Evolutionary conservation across 2,113 vertebrate genomes (phyloP), one percentile per base, ranked within the genome.

Genomic region (Dromiciops gliroides): DNA sequence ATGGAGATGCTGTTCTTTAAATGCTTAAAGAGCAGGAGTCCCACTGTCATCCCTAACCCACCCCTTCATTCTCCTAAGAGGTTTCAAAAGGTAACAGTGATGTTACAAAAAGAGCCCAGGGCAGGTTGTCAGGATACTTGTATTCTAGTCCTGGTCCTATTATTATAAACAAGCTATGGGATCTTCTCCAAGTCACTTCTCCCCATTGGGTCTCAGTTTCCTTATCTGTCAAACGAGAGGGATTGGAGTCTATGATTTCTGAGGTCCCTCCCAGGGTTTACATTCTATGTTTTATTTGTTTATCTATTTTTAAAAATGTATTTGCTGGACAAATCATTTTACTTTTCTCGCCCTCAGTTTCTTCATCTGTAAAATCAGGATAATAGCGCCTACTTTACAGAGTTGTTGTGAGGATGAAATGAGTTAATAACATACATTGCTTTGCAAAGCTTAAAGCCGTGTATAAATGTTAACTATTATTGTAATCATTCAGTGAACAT

Each of bases 201-300:
- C 2, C 37, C 23, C 31, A 75, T n/a, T 53, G 24, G 2, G 51
- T 14, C 89, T 67, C 24, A 4, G 0, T 48, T 52, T 53, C 88
- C 53, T 1, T 8, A 12, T 11, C 11, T 37, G 10, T 89, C 37
- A 44, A 83, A 16, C 48, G 37, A 8, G n/a, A 83, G 10, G 28
- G 56, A 1, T 6, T 48, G 50, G 48, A 26, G 47, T 48, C 2
- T 93, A 8, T 11, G 16, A n/a, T 12, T 3, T n/a, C 50, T 48
- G 7, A 48, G 3, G 1, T 83, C n/a, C n/a, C 37, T 83, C 44
- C 48, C 48, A n/a, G n/a, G 60, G 11, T 8, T 51, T 16, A 44
- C 19, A 91, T 48, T 91, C 97, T 90, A 26, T 89, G 67, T 44
- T 44, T 83, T n/a, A n/a, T n/a, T n/a, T n/a, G n/a, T n/a, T n/a